Conservation (phyloP, 2,113 vertebrate species). For the Ceuthmochares aereus region DNA sequence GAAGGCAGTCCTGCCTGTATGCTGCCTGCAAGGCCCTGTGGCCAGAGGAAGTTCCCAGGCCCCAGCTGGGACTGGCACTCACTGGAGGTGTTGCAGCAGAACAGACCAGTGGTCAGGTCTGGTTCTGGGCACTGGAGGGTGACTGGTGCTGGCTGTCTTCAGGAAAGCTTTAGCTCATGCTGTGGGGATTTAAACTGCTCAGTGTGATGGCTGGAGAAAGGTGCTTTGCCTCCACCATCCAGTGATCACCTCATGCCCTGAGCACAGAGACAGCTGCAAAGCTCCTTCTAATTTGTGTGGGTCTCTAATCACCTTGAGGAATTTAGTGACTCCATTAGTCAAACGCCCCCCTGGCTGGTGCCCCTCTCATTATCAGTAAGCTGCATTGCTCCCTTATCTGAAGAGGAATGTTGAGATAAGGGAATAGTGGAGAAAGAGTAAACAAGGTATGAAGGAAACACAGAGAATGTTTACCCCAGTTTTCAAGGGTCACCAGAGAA, state of each 20-base stretch:
- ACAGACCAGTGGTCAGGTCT: background rate
- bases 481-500: conserved; percentile 13
- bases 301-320: conserved; percentile 41
- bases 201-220: background rate
- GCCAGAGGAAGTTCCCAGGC: background rate
- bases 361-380: background rate
- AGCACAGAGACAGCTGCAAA: background rate
- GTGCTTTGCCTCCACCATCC: fast-evolving
- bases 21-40: background rate
- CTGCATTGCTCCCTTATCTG: conserved; percentile 52
- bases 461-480: background rate
- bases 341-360: conserved; percentile 28
- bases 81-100: fast-evolving
- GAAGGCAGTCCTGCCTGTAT: background rate
- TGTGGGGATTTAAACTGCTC: background rate
- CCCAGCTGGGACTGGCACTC: background rate
- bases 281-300: background rate
- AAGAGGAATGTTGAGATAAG: conserved; percentile 35
- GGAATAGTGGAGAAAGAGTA: background rate
- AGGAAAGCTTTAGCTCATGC: background rate
- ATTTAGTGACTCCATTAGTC: conserved; percentile 1
- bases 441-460: background rate
- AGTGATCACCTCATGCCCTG: background rate
- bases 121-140: background rate
- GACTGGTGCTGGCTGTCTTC: background rate